phyloP scores from a whole-genome alignment of 2,888 invertebrate species.

The Cyrtodaria siliqua region DNA sequence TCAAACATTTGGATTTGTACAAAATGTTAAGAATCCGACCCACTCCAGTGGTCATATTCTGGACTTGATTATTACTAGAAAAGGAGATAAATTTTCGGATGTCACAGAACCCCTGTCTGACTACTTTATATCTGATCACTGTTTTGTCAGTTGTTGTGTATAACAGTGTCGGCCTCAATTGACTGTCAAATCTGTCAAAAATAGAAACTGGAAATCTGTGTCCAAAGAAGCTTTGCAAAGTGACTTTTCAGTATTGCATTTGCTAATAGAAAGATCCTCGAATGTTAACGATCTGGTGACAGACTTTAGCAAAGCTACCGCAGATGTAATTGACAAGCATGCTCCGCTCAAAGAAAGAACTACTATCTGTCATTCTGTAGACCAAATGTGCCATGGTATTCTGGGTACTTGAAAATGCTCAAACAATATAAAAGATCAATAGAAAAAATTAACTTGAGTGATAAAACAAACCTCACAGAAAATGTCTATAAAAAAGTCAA shows the following conservation, averaged over 20 bases:
- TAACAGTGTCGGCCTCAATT: conserved; percentile 12
- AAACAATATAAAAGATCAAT: conserved; percentile 34
- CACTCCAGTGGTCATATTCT: conserved; percentile 23
- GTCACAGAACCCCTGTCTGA: conserved; percentile 12
- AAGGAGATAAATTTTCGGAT: conserved; percentile 19
- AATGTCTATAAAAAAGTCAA: conserved; percentile 27
- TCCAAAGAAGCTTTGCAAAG: not conserved
- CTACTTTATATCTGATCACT: conserved; percentile 23
- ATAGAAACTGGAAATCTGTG: conserved; percentile 35
- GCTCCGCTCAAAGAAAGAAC: conserved; percentile 26
- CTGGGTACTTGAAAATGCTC: conserved; percentile 29
- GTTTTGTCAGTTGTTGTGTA: conserved; percentile 13
- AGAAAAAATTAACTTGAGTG: conserved; percentile 25
- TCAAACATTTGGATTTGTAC: conserved; percentile 29
- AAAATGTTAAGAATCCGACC: conserved; percentile 16
- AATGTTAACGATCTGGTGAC: conserved; percentile 19
- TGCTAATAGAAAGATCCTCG: not conserved
- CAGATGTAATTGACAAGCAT: conserved; percentile 20
- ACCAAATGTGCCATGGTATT: conserved; percentile 36
- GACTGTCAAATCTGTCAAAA: conserved; percentile 2
- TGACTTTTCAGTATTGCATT: conserved; percentile 16
- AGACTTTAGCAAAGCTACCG: conserved; percentile 13
- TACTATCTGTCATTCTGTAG: conserved; percentile 16
- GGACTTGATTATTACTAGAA: conserved; percentile 15
- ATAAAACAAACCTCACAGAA: conserved; percentile 17